Percentiles rank a stretch among this genome's conserved stretches.
Conservation (phyloP, 2,888 invertebrate genomes). For the Patella ulyssiponensis region DNA sequence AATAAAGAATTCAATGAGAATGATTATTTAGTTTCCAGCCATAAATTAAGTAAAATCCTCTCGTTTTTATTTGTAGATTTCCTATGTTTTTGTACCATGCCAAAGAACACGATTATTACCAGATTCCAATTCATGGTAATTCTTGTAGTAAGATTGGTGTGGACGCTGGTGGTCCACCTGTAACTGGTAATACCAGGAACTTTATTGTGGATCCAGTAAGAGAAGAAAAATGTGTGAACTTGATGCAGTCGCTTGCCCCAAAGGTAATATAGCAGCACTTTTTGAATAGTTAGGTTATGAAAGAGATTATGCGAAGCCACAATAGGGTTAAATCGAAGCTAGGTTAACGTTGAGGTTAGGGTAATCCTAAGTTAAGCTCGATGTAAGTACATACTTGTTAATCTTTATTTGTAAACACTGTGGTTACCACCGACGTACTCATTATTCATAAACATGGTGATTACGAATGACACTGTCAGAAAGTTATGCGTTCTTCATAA, state of each 20-base stretch:
- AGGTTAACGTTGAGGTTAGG: no score
- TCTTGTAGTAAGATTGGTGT: conserved; percentile 66
- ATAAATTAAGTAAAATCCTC: no score
- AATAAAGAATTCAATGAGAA: no score
- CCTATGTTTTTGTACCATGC: conserved; percentile 65
- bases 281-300: not conserved
- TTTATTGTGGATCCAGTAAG: conserved; percentile 62
- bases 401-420: no score
- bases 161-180: conserved; percentile 63
- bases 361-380: no score
- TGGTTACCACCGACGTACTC: no score
- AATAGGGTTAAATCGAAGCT: no score
- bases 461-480: no score
- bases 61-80: conserved; percentile 44
- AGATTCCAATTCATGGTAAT: conserved; percentile 64
- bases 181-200: conserved; percentile 60
- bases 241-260: conserved; percentile 58
- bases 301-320: not conserved
- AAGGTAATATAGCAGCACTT: conserved; percentile 43
- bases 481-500: no score
- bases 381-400: no score
- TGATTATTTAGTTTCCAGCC: no score
- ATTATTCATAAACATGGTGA: no score
- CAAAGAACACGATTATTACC: conserved; percentile 57
- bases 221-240: conserved; percentile 50